Evolutionary conservation across 1,140 invertebrate genomes (phyloP), one percentile per base, ranked within the genome.

Genomic region (Alviniconcha marisindica): DNA sequence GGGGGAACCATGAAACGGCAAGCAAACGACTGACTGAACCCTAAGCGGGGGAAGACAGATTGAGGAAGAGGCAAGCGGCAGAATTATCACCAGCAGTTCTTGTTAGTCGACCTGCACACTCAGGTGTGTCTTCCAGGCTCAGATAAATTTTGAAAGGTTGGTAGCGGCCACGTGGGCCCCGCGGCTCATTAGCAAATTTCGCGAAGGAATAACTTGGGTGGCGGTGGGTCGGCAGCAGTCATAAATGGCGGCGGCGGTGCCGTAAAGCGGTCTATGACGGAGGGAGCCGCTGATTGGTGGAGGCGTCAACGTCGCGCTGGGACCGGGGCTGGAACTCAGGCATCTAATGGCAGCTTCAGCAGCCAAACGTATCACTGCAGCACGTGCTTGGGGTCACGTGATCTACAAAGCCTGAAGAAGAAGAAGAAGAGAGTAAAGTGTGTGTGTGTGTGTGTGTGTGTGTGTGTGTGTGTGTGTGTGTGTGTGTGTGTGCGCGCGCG

Each of bases 91-190:
- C 78, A 60, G 33, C 69, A 63, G 60, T 63, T 80, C 78, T 80
- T 63, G 78, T 80, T 80, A 80, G 56, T n/a, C 56, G 2, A 24
- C 21, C 54, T 44, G 14, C 60, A n/a, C 5, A 44, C 56, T 51
- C 78, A 80, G 78, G 78, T 80, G 78, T 40, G 78, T 36, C 78
- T 18, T n/a, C 78, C 33, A 4, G 28, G 60, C 56, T 21, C 78
- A 56, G 78, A 80, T 80, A 80, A 80, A 80, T 80, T 66, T 80
- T 80, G 78, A 80, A 80, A 44, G 78, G 38, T 66, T 36, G 78
- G 56, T 44, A 44, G 56, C 56, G 40, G 36, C 78, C 78, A 80
- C 78, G 78, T 80, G 78, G 60, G 48, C 14, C 36, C 40, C 33
- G 36, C 31, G 15, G 78, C 78, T 80, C 78, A 80, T 80, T 80